phyloP scores from a whole-genome alignment of 1,140 invertebrate genomes.

The Drosophila ercepeae region DNA sequence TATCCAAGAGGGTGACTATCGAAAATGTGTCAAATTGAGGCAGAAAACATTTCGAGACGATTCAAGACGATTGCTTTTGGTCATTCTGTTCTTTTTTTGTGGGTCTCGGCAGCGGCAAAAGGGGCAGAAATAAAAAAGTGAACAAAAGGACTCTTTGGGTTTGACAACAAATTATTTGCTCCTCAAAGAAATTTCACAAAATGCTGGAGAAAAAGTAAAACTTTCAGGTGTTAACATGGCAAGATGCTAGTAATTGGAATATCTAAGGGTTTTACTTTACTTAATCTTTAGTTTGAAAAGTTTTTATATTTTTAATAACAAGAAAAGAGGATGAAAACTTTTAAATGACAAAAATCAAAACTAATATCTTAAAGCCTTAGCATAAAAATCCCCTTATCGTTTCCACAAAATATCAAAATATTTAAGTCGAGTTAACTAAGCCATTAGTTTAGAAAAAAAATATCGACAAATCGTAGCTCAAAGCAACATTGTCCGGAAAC shows the following conservation, averaged over 20 bases:
- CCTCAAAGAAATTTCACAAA: slow-evolving; percentile 26
- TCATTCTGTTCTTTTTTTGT: slow-evolving; percentile 7
- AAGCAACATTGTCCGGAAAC: slow-evolving; percentile 20
- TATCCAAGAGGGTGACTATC: slow-evolving; percentile 33
- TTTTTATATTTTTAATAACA: background rate
- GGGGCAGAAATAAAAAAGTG: background rate
- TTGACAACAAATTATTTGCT: slow-evolving; percentile 29
- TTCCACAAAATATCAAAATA: too few relatives aligned
- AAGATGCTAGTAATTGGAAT: background rate
- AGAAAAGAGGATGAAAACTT: too few relatives aligned
- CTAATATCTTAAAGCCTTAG: too few relatives aligned
- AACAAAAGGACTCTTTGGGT: slow-evolving; percentile 13
- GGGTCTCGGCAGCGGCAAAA: background rate
- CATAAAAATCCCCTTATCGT: too few relatives aligned
- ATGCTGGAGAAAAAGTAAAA: slow-evolving; percentile 3
- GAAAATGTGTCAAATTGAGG: slow-evolving; percentile 65
- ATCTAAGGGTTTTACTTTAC: background rate
- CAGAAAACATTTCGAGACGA: slow-evolving; percentile 17
- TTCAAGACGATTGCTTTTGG: slow-evolving; percentile 43
- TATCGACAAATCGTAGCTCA: slow-evolving; percentile 3
- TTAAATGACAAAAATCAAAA: too few relatives aligned
- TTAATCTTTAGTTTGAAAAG: background rate
- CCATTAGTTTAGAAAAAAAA: background rate
- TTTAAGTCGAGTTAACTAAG: too few relatives aligned
- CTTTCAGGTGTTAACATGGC: slow-evolving; percentile 21